phyloP scores from a whole-genome alignment of 2,113 vertebrate genomes.

The Varanus komodoensis region DNA sequence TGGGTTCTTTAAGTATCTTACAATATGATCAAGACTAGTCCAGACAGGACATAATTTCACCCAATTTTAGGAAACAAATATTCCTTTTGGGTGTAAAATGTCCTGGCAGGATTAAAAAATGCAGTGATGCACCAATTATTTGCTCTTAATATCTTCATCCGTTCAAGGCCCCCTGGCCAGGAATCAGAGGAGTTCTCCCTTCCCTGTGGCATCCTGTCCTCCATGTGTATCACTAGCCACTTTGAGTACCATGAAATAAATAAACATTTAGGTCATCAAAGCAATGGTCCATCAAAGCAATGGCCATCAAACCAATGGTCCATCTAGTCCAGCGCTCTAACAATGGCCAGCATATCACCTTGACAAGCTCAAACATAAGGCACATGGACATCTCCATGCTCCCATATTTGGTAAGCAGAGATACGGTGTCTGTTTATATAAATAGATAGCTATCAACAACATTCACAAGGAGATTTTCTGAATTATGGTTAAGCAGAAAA shows the following conservation, averaged over 20 bases:
- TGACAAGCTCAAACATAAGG: no score
- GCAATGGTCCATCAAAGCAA: no score
- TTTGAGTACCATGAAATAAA: no score
- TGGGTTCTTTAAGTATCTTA: neutral
- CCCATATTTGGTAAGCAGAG: no score
- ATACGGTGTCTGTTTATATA: no score
- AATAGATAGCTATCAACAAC: neutral
- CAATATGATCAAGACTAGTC: neutral
- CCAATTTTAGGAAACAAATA: neutral
- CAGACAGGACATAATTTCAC: neutral
- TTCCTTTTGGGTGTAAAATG: neutral
- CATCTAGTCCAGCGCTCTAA: neutral
- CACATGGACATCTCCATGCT: no score
- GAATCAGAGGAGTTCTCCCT: neutral
- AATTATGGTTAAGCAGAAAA: neutral
- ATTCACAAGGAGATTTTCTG: neutral
- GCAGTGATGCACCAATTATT: neutral
- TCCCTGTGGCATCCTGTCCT: neutral
- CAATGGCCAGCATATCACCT: no score
- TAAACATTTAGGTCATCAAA: no score
- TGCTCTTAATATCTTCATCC: neutral
- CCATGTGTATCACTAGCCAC: no score
- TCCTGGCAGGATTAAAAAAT: neutral
- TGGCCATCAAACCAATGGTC: neutral
- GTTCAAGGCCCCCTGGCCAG: neutral